Evolutionary conservation across 2,888 invertebrate genomes (phyloP).

Genomic region (Gortyna flavago): DNA sequence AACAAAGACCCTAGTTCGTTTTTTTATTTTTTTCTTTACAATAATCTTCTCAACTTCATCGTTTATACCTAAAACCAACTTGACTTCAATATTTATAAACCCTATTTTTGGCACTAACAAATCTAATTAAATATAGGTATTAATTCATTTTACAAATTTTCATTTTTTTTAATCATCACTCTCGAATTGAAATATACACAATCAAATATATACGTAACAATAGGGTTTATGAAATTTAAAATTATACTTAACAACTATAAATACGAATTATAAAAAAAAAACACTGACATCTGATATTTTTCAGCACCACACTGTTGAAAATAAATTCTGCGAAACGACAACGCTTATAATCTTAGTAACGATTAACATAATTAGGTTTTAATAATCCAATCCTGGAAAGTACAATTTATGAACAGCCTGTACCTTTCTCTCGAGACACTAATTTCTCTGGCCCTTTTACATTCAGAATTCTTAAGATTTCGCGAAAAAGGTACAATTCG

Average conservation of each 20-base stretch:
- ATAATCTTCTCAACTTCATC: slow-evolving; percentile 79
- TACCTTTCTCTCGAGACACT: slow-evolving; percentile 48
- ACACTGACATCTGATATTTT: slow-evolving; percentile 47
- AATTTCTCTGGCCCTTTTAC: slow-evolving; percentile 28
- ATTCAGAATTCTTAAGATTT: slow-evolving; percentile 29
- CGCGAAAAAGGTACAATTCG: slow-evolving; percentile 47
- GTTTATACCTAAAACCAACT: slow-evolving; percentile 86
- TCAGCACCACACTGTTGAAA: slow-evolving; percentile 60
- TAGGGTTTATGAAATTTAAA: slow-evolving; percentile 64
- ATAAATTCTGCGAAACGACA: slow-evolving; percentile 59
- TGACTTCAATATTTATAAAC: slow-evolving; percentile 85
- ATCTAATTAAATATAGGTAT: slow-evolving; percentile 86
- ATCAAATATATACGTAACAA: slow-evolving; percentile 69
- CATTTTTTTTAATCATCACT: slow-evolving; percentile 71
- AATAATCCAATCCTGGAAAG: slow-evolving; percentile 53
- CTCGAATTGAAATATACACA: slow-evolving; percentile 71
- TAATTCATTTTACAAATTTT: slow-evolving; percentile 76
- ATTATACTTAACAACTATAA: slow-evolving; percentile 48
- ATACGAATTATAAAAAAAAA: slow-evolving; percentile 28
- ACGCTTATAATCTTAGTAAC: slow-evolving; percentile 59
- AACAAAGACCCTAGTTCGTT: slow-evolving; percentile 89
- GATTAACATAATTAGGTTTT: slow-evolving; percentile 62
- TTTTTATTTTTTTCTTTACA: slow-evolving; percentile 83
- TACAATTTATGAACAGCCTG: slow-evolving; percentile 51
- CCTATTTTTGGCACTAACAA: slow-evolving; percentile 89